Evolutionary conservation across 1,140 invertebrate species (phyloP).

Genomic region (Drosophila orosa): DNA sequence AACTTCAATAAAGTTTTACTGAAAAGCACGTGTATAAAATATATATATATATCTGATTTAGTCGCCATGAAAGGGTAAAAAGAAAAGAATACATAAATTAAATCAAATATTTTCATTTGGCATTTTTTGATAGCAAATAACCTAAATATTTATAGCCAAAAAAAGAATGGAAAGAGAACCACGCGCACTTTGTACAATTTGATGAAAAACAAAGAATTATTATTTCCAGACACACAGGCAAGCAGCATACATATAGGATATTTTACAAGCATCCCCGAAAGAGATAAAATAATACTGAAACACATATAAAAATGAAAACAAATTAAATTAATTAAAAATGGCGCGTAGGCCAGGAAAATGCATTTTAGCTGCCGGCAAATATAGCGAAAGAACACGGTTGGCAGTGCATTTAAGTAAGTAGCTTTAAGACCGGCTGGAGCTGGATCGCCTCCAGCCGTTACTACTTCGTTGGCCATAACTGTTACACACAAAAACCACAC

Average conservation of each 20-base stretch:
- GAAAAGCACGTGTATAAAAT: conserved; percentile 35
- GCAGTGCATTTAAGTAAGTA: conserved; percentile 52
- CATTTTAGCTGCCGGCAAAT: conserved; percentile 26
- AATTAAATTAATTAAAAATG: conserved; percentile 52
- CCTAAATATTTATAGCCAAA: conserved; percentile 58
- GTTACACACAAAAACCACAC: conserved; percentile 24
- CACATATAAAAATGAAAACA: conserved; percentile 20
- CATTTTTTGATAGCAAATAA: conserved; percentile 62
- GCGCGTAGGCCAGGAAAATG: conserved; percentile 52
- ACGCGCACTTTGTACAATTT: conserved; percentile 71
- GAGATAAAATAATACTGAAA: conserved; percentile 28
- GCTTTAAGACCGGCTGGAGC: conserved; percentile 37
- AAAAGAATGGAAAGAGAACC: conserved; percentile 14
- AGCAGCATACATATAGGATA: conserved; percentile 43
- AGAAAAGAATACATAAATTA: conserved; percentile 41
- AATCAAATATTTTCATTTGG: conserved; percentile 53
- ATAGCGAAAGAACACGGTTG: conserved; percentile 19
- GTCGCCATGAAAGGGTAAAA: conserved; percentile 21
- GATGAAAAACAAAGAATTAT: conserved; percentile 48
- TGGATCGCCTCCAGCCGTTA: conserved; percentile 12
- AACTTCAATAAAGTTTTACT: conserved; percentile 41
- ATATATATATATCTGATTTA: conserved; percentile 46
- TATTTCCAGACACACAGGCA: conserved; percentile 50
- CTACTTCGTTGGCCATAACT: conserved; percentile 41
- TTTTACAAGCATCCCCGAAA: conserved; percentile 41